Evolutionary conservation across 2,888 invertebrate genomes (phyloP).

Genomic region (Oasisia sp.): DNA sequence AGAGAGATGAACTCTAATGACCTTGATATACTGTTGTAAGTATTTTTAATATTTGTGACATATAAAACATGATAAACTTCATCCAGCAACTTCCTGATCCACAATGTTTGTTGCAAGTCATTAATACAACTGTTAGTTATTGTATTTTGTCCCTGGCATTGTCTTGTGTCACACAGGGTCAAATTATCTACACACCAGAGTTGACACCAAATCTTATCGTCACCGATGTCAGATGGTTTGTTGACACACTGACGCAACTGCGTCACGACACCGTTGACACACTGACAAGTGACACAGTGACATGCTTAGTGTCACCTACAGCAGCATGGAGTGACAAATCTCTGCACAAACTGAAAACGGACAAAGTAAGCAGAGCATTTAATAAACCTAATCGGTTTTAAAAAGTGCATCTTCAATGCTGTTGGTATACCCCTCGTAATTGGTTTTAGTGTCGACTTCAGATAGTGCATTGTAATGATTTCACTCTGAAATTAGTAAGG

Average conservation of each 20-base stretch:
- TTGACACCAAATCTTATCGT: not conserved
- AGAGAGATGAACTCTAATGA: no score
- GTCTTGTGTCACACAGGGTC: not conserved
- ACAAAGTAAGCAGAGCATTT: not conserved
- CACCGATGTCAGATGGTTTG: not conserved
- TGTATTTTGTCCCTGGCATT: not conserved
- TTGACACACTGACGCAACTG: constrained; percentile 2
- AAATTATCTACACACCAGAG: not conserved
- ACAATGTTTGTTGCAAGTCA: not conserved
- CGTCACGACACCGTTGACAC: not conserved
- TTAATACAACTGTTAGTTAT: not conserved
- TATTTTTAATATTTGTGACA: no score
- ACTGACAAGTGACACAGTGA: not conserved
- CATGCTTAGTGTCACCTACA: not conserved
- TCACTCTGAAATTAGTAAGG: no score
- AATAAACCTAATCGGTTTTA: not conserved
- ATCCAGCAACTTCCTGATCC: no score
- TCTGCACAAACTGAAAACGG: not conserved
- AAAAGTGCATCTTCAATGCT: no score
- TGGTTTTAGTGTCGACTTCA: no score
- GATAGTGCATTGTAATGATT: no score
- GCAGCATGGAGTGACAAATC: not conserved
- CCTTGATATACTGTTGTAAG: no score
- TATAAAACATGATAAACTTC: no score
- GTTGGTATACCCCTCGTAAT: no score